These are phyloP conservation scores for Microtus pennsylvanicus DNA, from an alignment of 2,113 vertebrate genomes.

Conservation along the genomic window DNA sequence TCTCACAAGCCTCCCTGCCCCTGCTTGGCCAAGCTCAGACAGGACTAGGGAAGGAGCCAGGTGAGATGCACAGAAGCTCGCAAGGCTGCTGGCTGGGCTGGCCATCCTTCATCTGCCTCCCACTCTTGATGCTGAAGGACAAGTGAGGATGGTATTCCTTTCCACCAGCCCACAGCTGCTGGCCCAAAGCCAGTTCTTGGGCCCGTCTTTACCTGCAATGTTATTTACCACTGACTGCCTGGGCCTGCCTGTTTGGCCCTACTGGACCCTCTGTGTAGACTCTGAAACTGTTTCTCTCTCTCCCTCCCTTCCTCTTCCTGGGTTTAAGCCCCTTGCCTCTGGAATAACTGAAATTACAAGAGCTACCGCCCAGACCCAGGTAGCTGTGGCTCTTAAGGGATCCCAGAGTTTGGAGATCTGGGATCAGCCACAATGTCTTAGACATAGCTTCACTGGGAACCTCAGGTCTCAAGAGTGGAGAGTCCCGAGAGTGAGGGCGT, in stretches of 20 bases:
- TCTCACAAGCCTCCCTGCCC: background rate
- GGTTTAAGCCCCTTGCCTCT: background rate
- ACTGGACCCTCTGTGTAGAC: background rate
- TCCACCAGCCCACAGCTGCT: background rate
- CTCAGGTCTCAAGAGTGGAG: background rate
- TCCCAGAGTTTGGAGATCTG: background rate
- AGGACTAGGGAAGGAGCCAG: background rate
- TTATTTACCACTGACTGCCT: background rate
- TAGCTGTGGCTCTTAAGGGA: background rate
- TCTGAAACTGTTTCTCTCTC: background rate
- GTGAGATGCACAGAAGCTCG: background rate
- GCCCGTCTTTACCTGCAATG: conserved; percentile 29
- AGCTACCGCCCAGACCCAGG: background rate
- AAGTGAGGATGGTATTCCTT: conserved; percentile 37
- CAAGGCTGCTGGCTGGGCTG: conserved; percentile 15
- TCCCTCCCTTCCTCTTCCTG: background rate
- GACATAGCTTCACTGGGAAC: background rate
- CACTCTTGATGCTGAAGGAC: background rate
- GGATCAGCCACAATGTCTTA: background rate
- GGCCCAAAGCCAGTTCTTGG: background rate
- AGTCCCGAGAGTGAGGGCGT: no score
- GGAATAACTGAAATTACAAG: background rate
- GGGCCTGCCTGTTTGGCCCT: background rate
- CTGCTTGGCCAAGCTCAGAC: background rate
- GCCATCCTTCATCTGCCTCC: background rate